Evolutionary conservation across 1,140 invertebrate genomes (phyloP).

Genomic region (Ostrea denselamellosa): DNA sequence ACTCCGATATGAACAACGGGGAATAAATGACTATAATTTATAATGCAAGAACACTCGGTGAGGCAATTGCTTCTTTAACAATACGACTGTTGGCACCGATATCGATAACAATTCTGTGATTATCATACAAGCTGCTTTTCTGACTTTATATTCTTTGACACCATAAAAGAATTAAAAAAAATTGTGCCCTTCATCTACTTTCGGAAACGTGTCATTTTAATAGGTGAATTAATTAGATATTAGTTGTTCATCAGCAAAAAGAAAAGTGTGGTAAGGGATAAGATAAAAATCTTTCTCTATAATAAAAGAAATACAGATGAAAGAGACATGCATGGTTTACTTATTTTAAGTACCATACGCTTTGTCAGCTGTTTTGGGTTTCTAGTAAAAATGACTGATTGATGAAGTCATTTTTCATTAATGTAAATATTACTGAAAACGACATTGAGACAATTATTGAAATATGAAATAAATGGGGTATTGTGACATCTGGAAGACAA

Average conservation of each 20-base stretch:
- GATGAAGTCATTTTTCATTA: not conserved
- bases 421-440: not conserved
- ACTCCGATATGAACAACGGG: not conserved
- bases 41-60: slow-evolving; percentile 19
- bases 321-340: not conserved
- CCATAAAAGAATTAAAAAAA: not conserved
- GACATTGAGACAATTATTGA: not conserved
- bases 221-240: slow-evolving; percentile 26
- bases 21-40: not conserved
- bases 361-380: not conserved
- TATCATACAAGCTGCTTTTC: not conserved
- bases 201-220: slow-evolving; percentile 8
- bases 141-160: not conserved
- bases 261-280: not conserved
- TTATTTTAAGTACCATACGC: not conserved
- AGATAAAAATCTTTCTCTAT: not conserved
- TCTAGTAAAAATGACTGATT: not conserved
- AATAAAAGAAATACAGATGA: slow-evolving; percentile 3
- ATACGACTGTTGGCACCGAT: not conserved
- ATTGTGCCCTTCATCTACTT: not conserved
- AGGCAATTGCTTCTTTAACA: not conserved
- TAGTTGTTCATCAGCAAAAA: slow-evolving; percentile 31
- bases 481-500: slow-evolving; percentile 9
- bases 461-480: not conserved
- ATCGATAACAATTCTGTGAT: not conserved